Conservation (phyloP, 2,888 invertebrate species). For the Ochlodes sylvanus region DNA sequence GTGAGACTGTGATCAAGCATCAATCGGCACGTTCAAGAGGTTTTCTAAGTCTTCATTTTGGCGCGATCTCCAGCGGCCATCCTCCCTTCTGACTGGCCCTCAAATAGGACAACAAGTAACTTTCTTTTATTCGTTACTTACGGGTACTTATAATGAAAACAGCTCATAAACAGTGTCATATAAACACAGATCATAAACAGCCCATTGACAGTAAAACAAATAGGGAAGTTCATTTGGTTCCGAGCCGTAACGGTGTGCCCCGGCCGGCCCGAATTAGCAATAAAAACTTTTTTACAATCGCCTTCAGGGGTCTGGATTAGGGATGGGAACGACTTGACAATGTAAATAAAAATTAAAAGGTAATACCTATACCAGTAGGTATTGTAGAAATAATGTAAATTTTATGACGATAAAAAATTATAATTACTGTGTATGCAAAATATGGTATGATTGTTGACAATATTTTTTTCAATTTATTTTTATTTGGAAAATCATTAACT, state of each 20-base stretch:
- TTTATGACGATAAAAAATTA: too few relatives aligned
- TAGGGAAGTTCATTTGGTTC: conserved; percentile 65
- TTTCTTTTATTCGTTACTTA: conserved; percentile 23
- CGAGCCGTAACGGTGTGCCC: conserved; percentile 56
- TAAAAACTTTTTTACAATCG: conserved; percentile 76
- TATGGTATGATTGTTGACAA: too few relatives aligned
- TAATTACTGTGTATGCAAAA: too few relatives aligned
- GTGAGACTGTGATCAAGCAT: too few relatives aligned
- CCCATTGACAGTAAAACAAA: conserved; percentile 66
- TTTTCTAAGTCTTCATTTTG: too few relatives aligned
- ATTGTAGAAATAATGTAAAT: too few relatives aligned
- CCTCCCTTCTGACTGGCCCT: too few relatives aligned
- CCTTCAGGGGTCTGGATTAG: conserved; percentile 24
- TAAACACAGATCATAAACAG: conserved; percentile 57
- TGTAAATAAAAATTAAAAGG: neutral
- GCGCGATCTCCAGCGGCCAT: too few relatives aligned
- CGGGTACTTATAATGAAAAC: conserved; percentile 50
- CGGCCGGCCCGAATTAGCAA: conserved; percentile 68
- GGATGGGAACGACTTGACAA: conserved; percentile 11
- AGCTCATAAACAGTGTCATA: too few relatives aligned
- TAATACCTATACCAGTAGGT: neutral
- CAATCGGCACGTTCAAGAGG: too few relatives aligned
- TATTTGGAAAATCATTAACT: too few relatives aligned
- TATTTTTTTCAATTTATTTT: too few relatives aligned
- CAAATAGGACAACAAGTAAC: neutral